phyloP scores from a whole-genome alignment of 2,888 invertebrate genomes.

The Callyntrura guangdongensis region DNA sequence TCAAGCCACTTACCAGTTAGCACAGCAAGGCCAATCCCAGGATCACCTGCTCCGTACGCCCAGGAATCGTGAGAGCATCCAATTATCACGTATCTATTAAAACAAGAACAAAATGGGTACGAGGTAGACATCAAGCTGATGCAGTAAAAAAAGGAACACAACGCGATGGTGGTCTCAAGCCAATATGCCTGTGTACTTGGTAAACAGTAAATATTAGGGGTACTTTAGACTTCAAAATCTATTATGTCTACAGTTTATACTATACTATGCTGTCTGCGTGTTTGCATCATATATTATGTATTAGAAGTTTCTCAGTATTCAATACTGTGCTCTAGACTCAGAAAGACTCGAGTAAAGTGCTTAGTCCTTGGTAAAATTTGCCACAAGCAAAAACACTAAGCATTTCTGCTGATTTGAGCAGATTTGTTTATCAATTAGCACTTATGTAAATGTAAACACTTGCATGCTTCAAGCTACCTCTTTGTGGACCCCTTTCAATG shows the following conservation, averaged over 20 bases:
- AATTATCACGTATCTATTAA: slow-evolving; percentile 83
- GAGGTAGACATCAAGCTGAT: slow-evolving; percentile 37
- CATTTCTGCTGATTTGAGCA: slow-evolving; percentile 62
- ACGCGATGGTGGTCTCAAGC: neutral
- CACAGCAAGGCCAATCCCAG: slow-evolving; percentile 83
- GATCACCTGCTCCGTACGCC: slow-evolving; percentile 84
- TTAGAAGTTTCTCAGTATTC: neutral
- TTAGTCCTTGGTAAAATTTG: neutral
- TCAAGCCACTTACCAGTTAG: slow-evolving; percentile 23
- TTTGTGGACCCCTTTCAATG: neutral
- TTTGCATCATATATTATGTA: neutral
- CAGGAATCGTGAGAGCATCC: slow-evolving; percentile 84
- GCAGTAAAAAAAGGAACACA: neutral
- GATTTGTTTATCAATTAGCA: slow-evolving; percentile 68
- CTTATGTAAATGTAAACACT: slow-evolving; percentile 60
- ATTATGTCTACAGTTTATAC: neutral
- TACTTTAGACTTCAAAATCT: neutral
- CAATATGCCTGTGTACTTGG: neutral
- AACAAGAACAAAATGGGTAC: slow-evolving; percentile 44
- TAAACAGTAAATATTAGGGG: neutral
- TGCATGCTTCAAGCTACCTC: neutral
- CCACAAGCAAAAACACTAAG: slow-evolving; percentile 9
- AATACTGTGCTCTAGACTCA: neutral
- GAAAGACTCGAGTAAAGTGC: slow-evolving; percentile 13
- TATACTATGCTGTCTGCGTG: neutral